Conservation (phyloP, 2,113 vertebrate genomes). For the Morone saxatilis region DNA sequence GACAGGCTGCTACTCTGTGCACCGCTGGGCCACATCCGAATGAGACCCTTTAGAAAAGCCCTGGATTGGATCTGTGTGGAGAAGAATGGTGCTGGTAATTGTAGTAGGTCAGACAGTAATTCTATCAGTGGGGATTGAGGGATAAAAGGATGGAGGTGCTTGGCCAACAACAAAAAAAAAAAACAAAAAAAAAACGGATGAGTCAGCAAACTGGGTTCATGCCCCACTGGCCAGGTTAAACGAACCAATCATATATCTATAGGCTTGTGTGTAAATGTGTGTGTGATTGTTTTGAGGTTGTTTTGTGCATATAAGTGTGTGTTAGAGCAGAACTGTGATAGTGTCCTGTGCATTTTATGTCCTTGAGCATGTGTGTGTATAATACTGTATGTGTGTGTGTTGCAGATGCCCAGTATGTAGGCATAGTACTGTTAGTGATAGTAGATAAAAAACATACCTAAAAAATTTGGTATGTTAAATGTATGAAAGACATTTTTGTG, state of each 20-base stretch:
- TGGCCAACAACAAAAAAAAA: slow-evolving; percentile 3
- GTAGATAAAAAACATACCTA: neutral
- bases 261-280: slow-evolving; percentile 12
- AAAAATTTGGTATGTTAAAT: neutral
- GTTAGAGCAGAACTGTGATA: too few relatives aligned
- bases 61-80: slow-evolving; percentile 47
- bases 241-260: slow-evolving; percentile 28
- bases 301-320: too few relatives aligned
- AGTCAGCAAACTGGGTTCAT: slow-evolving; percentile 64
- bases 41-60: slow-evolving; percentile 40
- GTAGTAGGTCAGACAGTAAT: slow-evolving; percentile 66
- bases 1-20: slow-evolving; percentile 43
- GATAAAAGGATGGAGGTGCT: slow-evolving; percentile 51
- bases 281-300: neutral
- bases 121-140: slow-evolving; percentile 41
- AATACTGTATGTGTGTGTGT: neutral
- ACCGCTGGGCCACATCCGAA: slow-evolving; percentile 43
- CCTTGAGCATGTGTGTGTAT: neutral
- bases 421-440: neutral
- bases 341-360: too few relatives aligned
- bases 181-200: neutral
- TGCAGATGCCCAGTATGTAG: neutral
- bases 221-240: slow-evolving; percentile 47
- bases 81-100: slow-evolving; percentile 67
- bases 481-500: neutral